phyloP scores from a whole-genome alignment of 2,888 invertebrate species.

The Sisyra terminalis region DNA sequence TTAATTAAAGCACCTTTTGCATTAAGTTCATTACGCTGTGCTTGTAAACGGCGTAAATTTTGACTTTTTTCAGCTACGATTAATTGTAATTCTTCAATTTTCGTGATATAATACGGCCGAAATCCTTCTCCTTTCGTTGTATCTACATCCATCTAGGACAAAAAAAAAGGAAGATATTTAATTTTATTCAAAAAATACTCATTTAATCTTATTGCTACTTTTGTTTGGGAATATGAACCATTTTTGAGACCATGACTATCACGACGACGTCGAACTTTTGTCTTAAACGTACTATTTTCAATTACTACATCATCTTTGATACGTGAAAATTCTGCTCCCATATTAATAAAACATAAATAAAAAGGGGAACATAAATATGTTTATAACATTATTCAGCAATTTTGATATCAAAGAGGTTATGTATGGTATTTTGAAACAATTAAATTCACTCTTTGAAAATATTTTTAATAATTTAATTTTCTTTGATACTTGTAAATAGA shows the following conservation, averaged over 20 bases:
- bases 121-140: constrained; percentile 70
- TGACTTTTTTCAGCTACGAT: constrained; percentile 96
- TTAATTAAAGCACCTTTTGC: constrained; percentile 58
- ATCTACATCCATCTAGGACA: constrained; percentile 56
- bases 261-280: no score
- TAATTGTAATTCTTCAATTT: constrained; percentile 92
- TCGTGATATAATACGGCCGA: constrained; percentile 91
- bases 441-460: no score
- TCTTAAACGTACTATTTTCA: no score
- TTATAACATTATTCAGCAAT: no score
- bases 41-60: constrained; percentile 90
- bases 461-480: no score
- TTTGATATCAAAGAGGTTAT: no score
- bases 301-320: neutral
- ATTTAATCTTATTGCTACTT: neutral
- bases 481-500: no score
- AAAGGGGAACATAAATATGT: neutral
- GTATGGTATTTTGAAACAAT: no score
- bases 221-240: no score
- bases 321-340: constrained; percentile 1
- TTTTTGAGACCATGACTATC: no score
- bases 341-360: neutral
- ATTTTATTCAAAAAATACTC: neutral
- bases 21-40: constrained; percentile 96
- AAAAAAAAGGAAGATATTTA: constrained; percentile 1